phyloP scores from a whole-genome alignment of 2,888 invertebrate species.

The Mellilla xanthometata region DNA sequence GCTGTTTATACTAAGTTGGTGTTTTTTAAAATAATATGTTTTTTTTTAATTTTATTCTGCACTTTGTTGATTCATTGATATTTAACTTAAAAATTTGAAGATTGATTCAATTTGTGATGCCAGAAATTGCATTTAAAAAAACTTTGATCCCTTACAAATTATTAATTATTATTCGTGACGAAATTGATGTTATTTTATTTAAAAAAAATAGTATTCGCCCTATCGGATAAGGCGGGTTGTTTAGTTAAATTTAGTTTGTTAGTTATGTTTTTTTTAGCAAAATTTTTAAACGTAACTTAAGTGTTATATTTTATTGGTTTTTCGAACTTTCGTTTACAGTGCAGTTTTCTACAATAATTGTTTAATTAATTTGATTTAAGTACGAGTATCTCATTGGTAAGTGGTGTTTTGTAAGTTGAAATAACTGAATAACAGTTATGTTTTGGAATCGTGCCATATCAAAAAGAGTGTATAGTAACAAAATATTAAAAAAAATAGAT shows the following conservation, averaged over 20 bases:
- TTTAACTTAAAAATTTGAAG: conserved; percentile 66
- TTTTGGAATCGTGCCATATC: conserved; percentile 69
- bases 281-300: conserved; percentile 81
- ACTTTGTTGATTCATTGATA: conserved; percentile 79
- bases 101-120: conserved; percentile 58
- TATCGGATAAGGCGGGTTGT: conserved; percentile 74
- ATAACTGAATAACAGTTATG: conserved; percentile 35
- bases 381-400: conserved; percentile 52
- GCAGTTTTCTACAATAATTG: too few relatives aligned
- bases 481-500: conserved; percentile 25
- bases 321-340: conserved; percentile 74
- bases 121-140: conserved; percentile 82
- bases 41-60: conserved; percentile 80
- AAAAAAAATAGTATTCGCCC: conserved; percentile 75
- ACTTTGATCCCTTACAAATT: too few relatives aligned
- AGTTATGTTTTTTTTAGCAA: conserved; percentile 83
- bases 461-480: conserved; percentile 42
- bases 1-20: too few relatives aligned
- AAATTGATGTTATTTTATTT: too few relatives aligned
- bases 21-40: conserved; percentile 80
- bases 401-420: conserved; percentile 43
- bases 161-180: too few relatives aligned
- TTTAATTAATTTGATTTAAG: conserved; percentile 39
- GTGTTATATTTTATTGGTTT: conserved; percentile 80
- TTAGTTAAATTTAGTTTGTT: conserved; percentile 83